A percentile compares a stretch with the other conserved stretches of the same genome.
Evolutionary conservation across 2,888 invertebrate genomes (phyloP).

Genomic region (Coenonympha arcania): DNA sequence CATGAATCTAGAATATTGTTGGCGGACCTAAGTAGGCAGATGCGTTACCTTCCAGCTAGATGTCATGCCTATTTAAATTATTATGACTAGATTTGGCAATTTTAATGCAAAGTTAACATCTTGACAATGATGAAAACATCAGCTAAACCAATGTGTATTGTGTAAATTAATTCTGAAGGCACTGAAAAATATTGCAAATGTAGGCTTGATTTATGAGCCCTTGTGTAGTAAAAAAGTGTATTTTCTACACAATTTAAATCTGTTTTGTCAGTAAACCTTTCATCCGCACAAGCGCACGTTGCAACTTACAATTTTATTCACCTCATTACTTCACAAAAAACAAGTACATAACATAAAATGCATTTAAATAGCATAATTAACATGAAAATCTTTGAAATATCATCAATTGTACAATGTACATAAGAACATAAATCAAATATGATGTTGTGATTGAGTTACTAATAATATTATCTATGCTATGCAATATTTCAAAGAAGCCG

Average conservation of each 20-base stretch:
- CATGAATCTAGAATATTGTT: too few species aligned
- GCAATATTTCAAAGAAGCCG: background rate
- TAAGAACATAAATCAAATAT: background rate
- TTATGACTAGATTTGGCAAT: slow-evolving; percentile 5
- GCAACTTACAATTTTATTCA: background rate
- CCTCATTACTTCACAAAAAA: background rate
- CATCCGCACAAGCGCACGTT: too few species aligned
- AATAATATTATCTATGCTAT: background rate
- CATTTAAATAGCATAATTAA: slow-evolving; percentile 10
- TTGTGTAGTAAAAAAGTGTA: too few species aligned
- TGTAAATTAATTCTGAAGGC: background rate
- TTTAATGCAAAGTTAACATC: background rate
- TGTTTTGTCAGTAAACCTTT: too few species aligned
- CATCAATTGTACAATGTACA: slow-evolving; percentile 2
- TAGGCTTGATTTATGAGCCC: too few species aligned
- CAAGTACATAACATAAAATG: slow-evolving; percentile 11
- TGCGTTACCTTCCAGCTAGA: background rate
- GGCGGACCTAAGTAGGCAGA: background rate
- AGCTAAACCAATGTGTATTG: too few species aligned
- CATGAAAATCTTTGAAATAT: slow-evolving; percentile 2
- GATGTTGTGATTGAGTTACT: slow-evolving; percentile 7
- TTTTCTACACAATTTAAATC: too few species aligned
- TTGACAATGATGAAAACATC: too few species aligned
- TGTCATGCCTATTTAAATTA: background rate
- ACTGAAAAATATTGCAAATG: background rate